These are phyloP conservation scores for Kryptolebias ocellatus DNA, from an alignment of 2,797 vertebrate species.

Conservation along the genomic window DNA sequence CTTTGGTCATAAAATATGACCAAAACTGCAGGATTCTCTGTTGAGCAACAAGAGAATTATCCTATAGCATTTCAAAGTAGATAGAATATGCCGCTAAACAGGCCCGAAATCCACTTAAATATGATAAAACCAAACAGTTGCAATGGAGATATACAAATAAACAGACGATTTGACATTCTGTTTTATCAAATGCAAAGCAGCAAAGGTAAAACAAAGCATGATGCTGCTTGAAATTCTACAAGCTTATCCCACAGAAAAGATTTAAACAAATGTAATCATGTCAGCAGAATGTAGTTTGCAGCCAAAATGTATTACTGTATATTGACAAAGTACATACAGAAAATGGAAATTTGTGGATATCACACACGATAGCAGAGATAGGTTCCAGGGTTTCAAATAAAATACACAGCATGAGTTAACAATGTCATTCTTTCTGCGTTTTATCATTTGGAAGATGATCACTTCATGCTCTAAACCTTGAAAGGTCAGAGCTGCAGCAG, in stretches of 20 bases:
- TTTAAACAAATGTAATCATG: conserved; percentile 45
- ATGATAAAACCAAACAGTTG: conserved; percentile 17
- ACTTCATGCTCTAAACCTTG: conserved; percentile 40
- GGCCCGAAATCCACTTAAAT: conserved; percentile 30
- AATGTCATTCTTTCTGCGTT: conserved; percentile 16
- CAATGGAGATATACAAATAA: conserved; percentile 31
- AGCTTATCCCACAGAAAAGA: conserved; percentile 29
- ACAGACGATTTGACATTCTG: conserved; percentile 29
- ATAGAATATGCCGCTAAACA: background rate
- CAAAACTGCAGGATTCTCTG: conserved; percentile 28
- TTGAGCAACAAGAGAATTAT: conserved; percentile 44
- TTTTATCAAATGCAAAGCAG: conserved; percentile 31
- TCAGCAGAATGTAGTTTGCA: conserved; percentile 20
- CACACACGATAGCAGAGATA: conserved; percentile 25
- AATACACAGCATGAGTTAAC: conserved; percentile 46
- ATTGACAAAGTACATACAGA: conserved; percentile 10
- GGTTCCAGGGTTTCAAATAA: conserved; percentile 44
- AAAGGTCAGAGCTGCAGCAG: conserved; percentile 45
- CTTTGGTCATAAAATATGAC: conserved; percentile 22
- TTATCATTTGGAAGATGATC: conserved; percentile 43
- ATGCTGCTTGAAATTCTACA: conserved; percentile 39
- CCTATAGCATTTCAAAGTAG: conserved; percentile 25
- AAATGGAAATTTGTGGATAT: conserved; percentile 27
- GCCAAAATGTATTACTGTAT: conserved; percentile 23
- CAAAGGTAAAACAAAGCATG: conserved; percentile 11